Evolutionary conservation across 2,797 vertebrate species (phyloP), one percentile per base, ranked within the genome.

Genomic region (Capromys pilorides): DNA sequence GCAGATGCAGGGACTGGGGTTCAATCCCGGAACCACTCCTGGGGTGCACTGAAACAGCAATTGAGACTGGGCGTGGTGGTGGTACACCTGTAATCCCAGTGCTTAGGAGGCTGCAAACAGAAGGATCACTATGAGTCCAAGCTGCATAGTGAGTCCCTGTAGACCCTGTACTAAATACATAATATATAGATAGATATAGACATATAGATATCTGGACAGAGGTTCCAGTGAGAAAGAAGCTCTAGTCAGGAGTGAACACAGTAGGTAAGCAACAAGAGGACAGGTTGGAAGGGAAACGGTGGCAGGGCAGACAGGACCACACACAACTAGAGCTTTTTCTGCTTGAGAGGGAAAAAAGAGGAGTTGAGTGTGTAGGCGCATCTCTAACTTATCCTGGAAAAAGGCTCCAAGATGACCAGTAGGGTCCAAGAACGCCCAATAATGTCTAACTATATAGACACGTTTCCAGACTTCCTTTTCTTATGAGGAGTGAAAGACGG

Each of bases 391-490:
- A 31, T 24, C 31, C 61, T 49, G 49, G 86, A 78, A 22, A 57
- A 90, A 36, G 28, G 21, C 41, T 71, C 80, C 64, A 57, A 41
- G 66, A n/a, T 51, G 79, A 59, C 75, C 79, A 67, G 19, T 0
- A 49, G 36, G 41, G 18, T 14, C 54, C 45, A 54, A 9, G 13
- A 83, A 73, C 33, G 69, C 69, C 11, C n/a, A 51, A 10, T 59
- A 88, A 75, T 13, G 57, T 69, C 19, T 13, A 41, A 54, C 39
- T 62, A 57, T 8, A 26, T 84, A 78, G 51, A 81, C 18, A 62
- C 33, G n/a, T 73, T 91, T n/a, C 12, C 0, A 33, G 49, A 41
- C 94, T 97, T 59, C 59, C 83, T 94, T 95, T 94, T 88, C 39
- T 71, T 90, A 39, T 73, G 85, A 16, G 49, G 36, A 88, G 61